Evolutionary conservation across 2,888 invertebrate genomes (phyloP).

Genomic region (Caenorhabditis afra): DNA sequence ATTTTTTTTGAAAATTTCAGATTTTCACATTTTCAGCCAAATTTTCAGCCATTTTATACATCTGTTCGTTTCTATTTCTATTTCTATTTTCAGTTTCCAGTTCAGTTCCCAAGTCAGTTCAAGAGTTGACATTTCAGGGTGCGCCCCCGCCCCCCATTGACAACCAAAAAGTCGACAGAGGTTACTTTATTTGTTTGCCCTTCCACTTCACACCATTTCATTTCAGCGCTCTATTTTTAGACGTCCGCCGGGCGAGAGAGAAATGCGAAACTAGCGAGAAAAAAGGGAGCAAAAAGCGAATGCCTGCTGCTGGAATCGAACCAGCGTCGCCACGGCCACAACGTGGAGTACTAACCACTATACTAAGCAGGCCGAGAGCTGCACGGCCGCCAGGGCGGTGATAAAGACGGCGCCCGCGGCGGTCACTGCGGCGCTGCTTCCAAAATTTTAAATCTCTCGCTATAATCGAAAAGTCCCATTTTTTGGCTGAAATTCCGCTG

Average conservation of each 20-base stretch:
- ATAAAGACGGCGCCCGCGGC: too few species aligned
- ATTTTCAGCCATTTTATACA: not conserved
- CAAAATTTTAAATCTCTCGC: not conserved
- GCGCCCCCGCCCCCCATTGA: not conserved
- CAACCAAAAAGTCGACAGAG: too few species aligned
- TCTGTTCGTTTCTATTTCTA: not conserved
- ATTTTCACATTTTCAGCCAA: not conserved
- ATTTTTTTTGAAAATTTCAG: not conserved
- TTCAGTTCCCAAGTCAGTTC: too few species aligned
- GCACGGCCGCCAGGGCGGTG: not conserved
- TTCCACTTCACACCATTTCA: slow-evolving; percentile 5
- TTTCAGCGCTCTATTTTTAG: not conserved
- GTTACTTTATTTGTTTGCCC: slow-evolving; percentile 22
- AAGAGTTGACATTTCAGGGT: slow-evolving; percentile 5
- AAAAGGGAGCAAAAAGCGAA: not conserved
- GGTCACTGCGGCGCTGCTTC: not conserved
- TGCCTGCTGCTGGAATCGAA: slow-evolving; percentile 79
- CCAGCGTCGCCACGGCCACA: slow-evolving; percentile 80
- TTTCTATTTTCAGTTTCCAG: slow-evolving; percentile 1
- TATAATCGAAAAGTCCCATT: too few species aligned
- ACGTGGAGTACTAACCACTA: slow-evolving; percentile 80
- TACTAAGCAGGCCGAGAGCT: slow-evolving; percentile 70
- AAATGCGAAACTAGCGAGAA: not conserved
- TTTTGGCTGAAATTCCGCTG: too few species aligned
- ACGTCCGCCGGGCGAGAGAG: too few species aligned